Evolutionary conservation across 2,888 invertebrate genomes (phyloP), one percentile per base, ranked within the genome.

Genomic region (Tanytarsus gracilentus): DNA sequence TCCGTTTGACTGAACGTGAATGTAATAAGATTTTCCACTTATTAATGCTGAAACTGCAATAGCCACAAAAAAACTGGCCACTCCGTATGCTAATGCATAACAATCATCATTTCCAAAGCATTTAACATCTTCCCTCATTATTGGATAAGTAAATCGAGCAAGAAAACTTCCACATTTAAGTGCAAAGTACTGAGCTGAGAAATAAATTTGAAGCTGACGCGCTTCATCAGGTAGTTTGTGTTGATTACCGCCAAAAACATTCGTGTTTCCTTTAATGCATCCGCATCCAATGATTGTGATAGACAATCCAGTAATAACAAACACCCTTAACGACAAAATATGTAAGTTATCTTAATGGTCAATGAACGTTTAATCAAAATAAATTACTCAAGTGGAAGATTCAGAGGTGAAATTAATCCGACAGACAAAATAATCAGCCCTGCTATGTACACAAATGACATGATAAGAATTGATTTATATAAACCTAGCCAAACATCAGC

Each of bases 241-340:
- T 68, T 81, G 82, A 68, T 83, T 81, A 9, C 80, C 82, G 7
- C 81, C 82, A 69, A 82, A 82, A 1, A 82, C 78, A 7, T 78
- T 72, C 23, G 82, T 80, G 67, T 81, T 81, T 2, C 82, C 80
- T 65, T 82, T 82, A 64, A 82, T 82, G 3, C 81, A 80, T 25
- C 81, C 81, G 2, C 80, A 80, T 1, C 81, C 80, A 33, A 80
- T 62, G 2, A 77, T 79, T 61, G 82, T 79, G 60, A 80, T 68
- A 2, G 76, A 64, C 58, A 82, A 26, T 21, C 53, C 60, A 25
- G 49, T 59, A 14, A 56, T 11, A 11, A 30, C 11, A 16, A 55
- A 26, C 14, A 9, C 27, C 18, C 55, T 55, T 23, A 3, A 30
- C 2, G 23, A 23, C 9, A n/a, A 55, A 39, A 8, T 8, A 27